Conservation (phyloP, 2,888 invertebrate genomes). For the Heliconius hortense region DNA sequence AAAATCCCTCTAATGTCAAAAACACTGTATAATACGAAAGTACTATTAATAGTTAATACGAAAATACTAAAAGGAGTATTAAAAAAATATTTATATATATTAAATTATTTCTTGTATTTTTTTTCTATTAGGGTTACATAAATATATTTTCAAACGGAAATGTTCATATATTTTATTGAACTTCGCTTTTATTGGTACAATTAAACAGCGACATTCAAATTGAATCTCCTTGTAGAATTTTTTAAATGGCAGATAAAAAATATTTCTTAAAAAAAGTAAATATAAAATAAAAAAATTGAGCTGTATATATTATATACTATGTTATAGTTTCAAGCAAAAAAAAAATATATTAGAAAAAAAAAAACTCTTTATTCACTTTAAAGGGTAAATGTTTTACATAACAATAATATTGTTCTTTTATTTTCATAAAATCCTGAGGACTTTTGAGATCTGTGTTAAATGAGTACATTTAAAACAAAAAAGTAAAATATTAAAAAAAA, state of each 20-base stretch:
- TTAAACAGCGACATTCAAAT: too few species aligned
- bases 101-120: too few species aligned
- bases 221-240: too few species aligned
- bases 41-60: neutral
- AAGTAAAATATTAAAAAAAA: conserved; percentile 25
- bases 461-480: conserved; percentile 9
- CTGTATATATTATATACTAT: neutral
- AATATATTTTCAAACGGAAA: too few species aligned
- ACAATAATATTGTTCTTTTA: neutral
- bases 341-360: neutral
- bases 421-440: neutral
- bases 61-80: too few species aligned
- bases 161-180: too few species aligned
- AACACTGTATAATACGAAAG: neutral
- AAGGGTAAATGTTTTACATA: neutral
- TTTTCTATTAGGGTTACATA: too few species aligned
- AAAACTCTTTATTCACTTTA: neutral
- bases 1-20: neutral
- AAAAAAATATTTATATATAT: too few species aligned
- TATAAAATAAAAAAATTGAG: neutral
- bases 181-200: too few species aligned
- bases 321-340: neutral
- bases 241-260: too few species aligned
- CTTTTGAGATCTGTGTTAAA: conserved; percentile 10
- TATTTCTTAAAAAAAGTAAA: neutral